Base-by-base conservation (phyloP, 2,797 vertebrate species). In the Siniperca obscura region DNA sequence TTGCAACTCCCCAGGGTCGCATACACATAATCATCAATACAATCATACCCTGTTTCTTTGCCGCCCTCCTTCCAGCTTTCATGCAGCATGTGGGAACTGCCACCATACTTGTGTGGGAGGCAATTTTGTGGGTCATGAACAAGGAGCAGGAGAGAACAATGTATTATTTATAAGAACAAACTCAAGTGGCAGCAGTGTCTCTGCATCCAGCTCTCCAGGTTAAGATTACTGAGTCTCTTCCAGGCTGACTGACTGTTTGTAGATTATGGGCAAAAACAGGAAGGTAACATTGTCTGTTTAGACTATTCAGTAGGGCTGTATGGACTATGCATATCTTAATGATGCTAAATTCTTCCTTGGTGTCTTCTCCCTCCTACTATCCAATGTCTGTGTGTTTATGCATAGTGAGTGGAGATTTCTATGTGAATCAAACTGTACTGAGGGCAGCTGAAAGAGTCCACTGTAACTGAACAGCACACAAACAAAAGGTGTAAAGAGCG, bases 121-220 rank as follows among this genome's bases (percentile, higher is more conserved):
- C 78, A 86, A 87, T 87, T 82, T 84, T 61, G 80, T 53, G 25
- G 81, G 81, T 79, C 80, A 80, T 72, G 72, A 84, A 79, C 66
- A 60, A 78, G 80, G 70, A 88, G 81, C 74, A 72, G 68, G 61
- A 70, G 62, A 86, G 66, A 85, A 76, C 55, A 78, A 90, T 90
- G 83, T 87, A 89, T 90, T 92, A 92, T 92, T 91, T 88, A 90
- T 93, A 73, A 89, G 85, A 91, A 83, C 84, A 92, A 88, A 93
- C 81, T 82, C 77, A 80, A 89, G 80, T 76, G 78, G 67, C 70
- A 74, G 67, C 86, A 73, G 53, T 72, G 77, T 75, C 70, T 81
- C 60, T 80, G 68, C 75, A 73, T 80, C 46, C 21, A 46, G 44
- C 55, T 76, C 42, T 70, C 48, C 57, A 68, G 61, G 71, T 70